Conservation (phyloP, 2,113 vertebrate species). For the Solenodon paradoxus region DNA sequence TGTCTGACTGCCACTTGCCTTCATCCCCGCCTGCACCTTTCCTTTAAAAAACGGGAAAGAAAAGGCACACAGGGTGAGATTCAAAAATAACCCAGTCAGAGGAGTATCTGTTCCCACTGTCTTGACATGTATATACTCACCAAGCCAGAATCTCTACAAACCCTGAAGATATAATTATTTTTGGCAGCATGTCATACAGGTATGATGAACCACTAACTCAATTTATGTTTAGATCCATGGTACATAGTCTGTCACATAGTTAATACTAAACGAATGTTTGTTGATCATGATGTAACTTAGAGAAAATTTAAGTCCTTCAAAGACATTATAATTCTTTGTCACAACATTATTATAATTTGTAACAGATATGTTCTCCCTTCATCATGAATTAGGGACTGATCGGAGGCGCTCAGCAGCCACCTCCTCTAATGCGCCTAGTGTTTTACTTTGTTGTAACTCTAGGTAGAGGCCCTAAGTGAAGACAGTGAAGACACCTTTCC, state of each 20-base stretch:
- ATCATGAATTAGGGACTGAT: neutral
- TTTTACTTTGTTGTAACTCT: neutral
- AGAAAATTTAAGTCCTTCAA: neutral
- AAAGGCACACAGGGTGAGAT: too few species aligned
- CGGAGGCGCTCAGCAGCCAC: neutral
- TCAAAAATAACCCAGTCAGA: too few species aligned
- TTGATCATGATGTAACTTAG: neutral
- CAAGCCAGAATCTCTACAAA: too few species aligned
- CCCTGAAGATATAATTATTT: too few species aligned
- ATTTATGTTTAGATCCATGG: too few species aligned
- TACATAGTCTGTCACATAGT: neutral
- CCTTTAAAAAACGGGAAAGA: too few species aligned
- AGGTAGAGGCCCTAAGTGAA: neutral
- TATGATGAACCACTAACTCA: too few species aligned
- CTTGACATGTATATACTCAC: too few species aligned
- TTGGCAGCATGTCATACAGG: too few species aligned
- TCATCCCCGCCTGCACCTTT: too few species aligned
- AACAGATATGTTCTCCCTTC: neutral
- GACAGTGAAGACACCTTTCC: neutral
- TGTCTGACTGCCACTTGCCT: too few species aligned
- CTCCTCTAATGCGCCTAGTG: neutral
- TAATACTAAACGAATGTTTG: neutral
- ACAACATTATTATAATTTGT: neutral
- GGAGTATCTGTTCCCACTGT: too few species aligned
- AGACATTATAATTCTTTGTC: neutral